Evolutionary conservation across 2,113 vertebrate genomes (phyloP), one percentile per base, ranked within the genome.

Genomic region (Hypanus sabinus): DNA sequence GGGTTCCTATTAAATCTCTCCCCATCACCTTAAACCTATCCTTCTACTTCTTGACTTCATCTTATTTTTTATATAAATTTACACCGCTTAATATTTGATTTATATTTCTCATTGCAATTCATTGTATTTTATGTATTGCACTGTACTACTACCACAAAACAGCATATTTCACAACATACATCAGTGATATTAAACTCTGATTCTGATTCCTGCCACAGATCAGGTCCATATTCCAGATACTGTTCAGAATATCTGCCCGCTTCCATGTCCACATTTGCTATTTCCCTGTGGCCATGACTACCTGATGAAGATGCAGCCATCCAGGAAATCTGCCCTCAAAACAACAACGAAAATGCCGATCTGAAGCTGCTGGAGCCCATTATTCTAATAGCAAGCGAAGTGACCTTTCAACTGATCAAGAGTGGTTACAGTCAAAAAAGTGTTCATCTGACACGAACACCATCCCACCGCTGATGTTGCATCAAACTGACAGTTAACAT

Each of bases 401-500:
- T 68, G 85, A 90, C 85, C 85, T 90, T 90, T 90, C 60, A 90
- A 20, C 57, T 65, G 30, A 90, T 90, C 60, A 68, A 33, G 30
- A 20, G 14, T 3, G 65, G 12, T 90, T 90, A 65, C 57, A 65
- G 30, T 90, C 85, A 65, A 27, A 90, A 65, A 90, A 16, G 12
- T 65, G n/a, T 65, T 68, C 60, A 90, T 33, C 60, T 60, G 65
- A 68, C 60, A 65, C 14, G 20, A 33, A 68, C 60, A 33, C 57
- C 30, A 33, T 68, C 60, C 55, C 85, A 65, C 30, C 16, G 16
- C 60, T 65, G 14, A 65, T 30, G 60, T 33, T 33, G n/a, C 85
- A 62, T 88, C 60, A 60, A 62, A 27, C 57, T 88, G 57, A 88
- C 57, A 16, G 60, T 1, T 90, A 65, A 90, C 65, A 65, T 33